Evolutionary conservation across 2,113 vertebrate species (phyloP), one percentile per base, ranked within the genome.

Genomic region (Xiphophorus couchianus): DNA sequence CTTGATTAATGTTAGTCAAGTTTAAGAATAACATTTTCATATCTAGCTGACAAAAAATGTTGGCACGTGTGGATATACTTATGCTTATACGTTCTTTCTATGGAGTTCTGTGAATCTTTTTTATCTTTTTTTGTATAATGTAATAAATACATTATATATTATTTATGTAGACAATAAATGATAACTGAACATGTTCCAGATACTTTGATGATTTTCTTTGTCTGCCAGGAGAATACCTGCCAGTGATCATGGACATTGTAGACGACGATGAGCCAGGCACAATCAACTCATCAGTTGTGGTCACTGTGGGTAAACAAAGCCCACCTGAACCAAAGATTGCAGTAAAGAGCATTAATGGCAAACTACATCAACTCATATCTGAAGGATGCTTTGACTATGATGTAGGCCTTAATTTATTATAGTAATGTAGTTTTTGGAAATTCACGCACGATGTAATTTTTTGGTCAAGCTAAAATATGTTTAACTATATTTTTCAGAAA

Each of bases 311-410:
- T 54, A 90, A 83, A 27, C 95, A 96, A 82, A 76, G 8, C 0
- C 95, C 95, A 0, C 0, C 1, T 3, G 61, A 30, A 4, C 94
- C 95, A 1, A 73, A 74, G 35, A 77, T 94, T 27, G 30, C 1
- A 0, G 61, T 95, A 60, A 0, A 11, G 1, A 29, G 83, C 22
- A 27, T 86, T 0, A 0, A 15, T 0, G 5, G 61, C 1, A 70
- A 30, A 5, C 66, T 69, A 33, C 85, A 78, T 10, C 79, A 80
- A 9, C 91, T 96, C 9, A 2, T 0, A 4, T 81, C 93, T 4
- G 76, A 61, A 0, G 94, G 94, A 77, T 96, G 96, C 77, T 93
- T 96, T 66, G 64, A 95, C 83, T 95, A 95, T 31, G 89, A 96
- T 81, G 96, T 96, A 62, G 90, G 83, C 13, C 17, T 35, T 30